Base-by-base conservation (phyloP, 2,797 vertebrate genomes). In the Squalus acanthias region DNA sequence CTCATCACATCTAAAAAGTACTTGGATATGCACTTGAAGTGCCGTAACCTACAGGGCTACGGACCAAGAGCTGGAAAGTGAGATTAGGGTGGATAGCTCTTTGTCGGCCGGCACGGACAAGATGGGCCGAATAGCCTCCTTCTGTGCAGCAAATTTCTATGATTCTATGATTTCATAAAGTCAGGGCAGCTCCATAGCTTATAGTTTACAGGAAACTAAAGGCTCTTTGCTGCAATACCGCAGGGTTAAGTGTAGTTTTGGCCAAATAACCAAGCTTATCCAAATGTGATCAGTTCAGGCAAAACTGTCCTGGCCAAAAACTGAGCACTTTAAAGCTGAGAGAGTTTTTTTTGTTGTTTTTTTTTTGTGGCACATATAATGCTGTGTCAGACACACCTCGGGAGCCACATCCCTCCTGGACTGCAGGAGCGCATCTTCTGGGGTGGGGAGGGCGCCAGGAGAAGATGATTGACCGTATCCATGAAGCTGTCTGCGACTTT, bases 231-330 rank as follows among this genome's bases (percentile, higher is more conserved):
- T 92, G 57, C 60, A n/a, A 65, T 7, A 39, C 46, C 26, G 85
- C 17, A 22, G 29, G 12, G 29, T 63, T 63, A 60, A 20, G 57
- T 33, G 12, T 5, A 65, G 29, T 15, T 63, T 65, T 92, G 89
- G 29, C 29, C 29, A 33, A 17, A 9, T 15, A 92, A 12, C 1
- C 13, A 92, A n/a, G 57, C 89, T 92, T 92, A 33, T 65, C 57
- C 57, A 92, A 92, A 60, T 92, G 89, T n/a, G 60, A 92, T 92
- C 57, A 63, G 89, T 92, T 60, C 89, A 92, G 89, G 29, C 29
- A 92, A 29, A 65, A 39, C 39, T 39, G 39, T 39, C 10, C 12
- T 63, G 60, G 89, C 57, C 89, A 85, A 85, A 85, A 50, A 85
- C 39, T 85, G 39, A 22, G 15, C 2, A 46, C 15, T 46, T 50